Conservation (phyloP, 2,797 vertebrate species). For the Argentina silus region DNA sequence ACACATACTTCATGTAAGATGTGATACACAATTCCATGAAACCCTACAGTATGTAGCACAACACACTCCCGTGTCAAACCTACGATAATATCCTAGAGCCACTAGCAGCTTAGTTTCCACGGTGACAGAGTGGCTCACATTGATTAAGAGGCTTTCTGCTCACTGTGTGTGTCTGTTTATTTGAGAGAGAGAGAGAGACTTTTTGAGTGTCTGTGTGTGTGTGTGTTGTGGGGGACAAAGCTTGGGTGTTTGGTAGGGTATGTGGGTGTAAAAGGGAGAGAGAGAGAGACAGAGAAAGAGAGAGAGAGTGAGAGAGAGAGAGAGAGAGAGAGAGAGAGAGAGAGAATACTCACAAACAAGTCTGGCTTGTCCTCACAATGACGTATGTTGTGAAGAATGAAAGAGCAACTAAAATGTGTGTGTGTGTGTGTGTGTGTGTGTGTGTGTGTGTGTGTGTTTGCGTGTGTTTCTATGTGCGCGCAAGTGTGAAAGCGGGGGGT, state of each 20-base stretch:
- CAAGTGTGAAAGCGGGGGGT: background rate
- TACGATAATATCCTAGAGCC: too few relatives aligned
- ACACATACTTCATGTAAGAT: too few relatives aligned
- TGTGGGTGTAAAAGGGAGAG: too few relatives aligned
- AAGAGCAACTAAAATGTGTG: background rate
- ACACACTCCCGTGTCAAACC: too few relatives aligned
- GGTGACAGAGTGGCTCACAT: too few relatives aligned
- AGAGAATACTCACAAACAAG: background rate
- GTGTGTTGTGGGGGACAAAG: background rate
- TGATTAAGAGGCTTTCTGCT: too few relatives aligned
- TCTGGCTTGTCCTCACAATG: too few relatives aligned
- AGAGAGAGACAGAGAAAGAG: background rate
- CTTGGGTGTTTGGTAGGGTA: background rate
- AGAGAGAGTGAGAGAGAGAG: slow-evolving; percentile 21
- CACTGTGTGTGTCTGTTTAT: background rate
- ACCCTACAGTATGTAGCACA: too few relatives aligned
- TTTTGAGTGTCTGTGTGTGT: background rate
- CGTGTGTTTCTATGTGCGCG: background rate
- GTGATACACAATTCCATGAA: too few relatives aligned
- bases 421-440: slow-evolving; percentile 10
- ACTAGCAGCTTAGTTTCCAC: too few relatives aligned
- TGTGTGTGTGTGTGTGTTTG: background rate
- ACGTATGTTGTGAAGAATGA: too few relatives aligned
- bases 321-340: slow-evolving; percentile 9
- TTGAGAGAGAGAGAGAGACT: background rate